Evolutionary conservation across 2,888 invertebrate species (phyloP), one percentile per base, ranked within the genome.

Genomic region (Trisateles emortualis): DNA sequence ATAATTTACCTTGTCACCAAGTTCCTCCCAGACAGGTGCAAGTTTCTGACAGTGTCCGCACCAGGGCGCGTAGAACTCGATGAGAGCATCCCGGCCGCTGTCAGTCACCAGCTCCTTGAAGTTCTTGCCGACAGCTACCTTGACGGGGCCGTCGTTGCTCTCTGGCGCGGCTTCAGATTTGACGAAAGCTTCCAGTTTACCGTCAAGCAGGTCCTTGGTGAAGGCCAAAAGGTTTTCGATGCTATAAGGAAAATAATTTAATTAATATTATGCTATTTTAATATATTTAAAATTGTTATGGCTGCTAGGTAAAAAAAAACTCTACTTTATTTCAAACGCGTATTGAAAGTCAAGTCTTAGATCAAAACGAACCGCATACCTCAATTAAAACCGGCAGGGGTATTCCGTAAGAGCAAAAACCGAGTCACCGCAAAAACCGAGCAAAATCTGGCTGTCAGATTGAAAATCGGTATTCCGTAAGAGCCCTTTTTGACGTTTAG

Each of bases 11-110:
- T 97, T 97, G 53, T 96, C 95, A 32, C 97, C 99, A 26, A 99
- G 94, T 88, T 99, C 99, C 55, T 99, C 99, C 89, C 95, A 99
- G 48, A 97, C 94, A 14, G 99, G 99, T 1, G 97, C 94, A 41
- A 99, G 94, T 87, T 97, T 97, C 92, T 99, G 99, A 94, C 99
- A 99, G 83, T 99, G 99, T 68, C 99, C 99, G 86, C 98, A 99
- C 99, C 99, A 99, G 0, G 99, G 99, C 29, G 99, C 99, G 88
- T 99, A 99, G 93, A 99, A 99, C 92, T 99, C 99, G 69, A 99
- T 95, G 36, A 99, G 94, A 1, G 98, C 97, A 85, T 99, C 99
- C 81, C 98, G 96, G 26, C 94, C 96, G 73, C 97, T 96, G 83
- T 99, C 96, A 1, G 95, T 95, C 0, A 99, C 98, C 51, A 99